A percentile compares a stretch with the other conserved stretches of the same genome.
Evolutionary conservation across 2,113 vertebrate genomes (phyloP).

Genomic region (Xiphophorus couchianus): DNA sequence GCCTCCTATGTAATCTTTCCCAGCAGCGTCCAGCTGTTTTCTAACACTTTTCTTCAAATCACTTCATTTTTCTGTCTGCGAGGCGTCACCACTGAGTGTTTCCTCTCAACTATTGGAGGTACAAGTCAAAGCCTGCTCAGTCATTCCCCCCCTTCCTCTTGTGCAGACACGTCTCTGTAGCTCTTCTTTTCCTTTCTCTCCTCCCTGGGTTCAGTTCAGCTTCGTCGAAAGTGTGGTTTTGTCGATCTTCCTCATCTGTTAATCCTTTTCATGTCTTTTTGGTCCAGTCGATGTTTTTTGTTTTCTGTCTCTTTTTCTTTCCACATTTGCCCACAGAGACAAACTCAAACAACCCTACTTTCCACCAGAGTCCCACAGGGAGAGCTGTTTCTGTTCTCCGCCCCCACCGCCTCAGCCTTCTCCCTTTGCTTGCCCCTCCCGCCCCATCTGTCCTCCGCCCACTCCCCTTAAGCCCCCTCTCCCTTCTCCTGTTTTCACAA

Average conservation of each 20-base stretch:
- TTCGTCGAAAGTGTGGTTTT: not conserved
- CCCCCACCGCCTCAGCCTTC: conserved; percentile 40
- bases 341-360: conserved; percentile 32
- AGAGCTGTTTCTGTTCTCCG: conserved; percentile 49
- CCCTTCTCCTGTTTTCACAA: conserved; percentile 28
- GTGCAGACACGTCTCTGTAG: conserved; percentile 26
- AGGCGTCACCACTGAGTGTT: not conserved
- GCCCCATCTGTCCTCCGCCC: conserved; percentile 45
- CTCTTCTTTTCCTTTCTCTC: conserved; percentile 7
- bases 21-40: not conserved
- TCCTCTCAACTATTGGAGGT: not conserved
- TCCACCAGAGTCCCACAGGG: conserved; percentile 23
- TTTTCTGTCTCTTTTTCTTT: not conserved
- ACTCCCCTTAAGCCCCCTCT: conserved; percentile 44
- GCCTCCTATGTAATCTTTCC: conserved; percentile 12
- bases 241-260: not conserved
- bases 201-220: conserved; percentile 3
- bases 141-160: not conserved
- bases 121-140: conserved; percentile 1
- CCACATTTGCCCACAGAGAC: conserved; percentile 10
- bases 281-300: conserved; percentile 1
- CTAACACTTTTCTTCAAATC: not conserved
- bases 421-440: conserved; percentile 36
- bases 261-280: conserved; percentile 15
- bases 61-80: conserved; percentile 33